These are phyloP conservation scores for Drosophila leontia DNA, from an alignment of 1,140 invertebrate genomes.

Conservation along the genomic window DNA sequence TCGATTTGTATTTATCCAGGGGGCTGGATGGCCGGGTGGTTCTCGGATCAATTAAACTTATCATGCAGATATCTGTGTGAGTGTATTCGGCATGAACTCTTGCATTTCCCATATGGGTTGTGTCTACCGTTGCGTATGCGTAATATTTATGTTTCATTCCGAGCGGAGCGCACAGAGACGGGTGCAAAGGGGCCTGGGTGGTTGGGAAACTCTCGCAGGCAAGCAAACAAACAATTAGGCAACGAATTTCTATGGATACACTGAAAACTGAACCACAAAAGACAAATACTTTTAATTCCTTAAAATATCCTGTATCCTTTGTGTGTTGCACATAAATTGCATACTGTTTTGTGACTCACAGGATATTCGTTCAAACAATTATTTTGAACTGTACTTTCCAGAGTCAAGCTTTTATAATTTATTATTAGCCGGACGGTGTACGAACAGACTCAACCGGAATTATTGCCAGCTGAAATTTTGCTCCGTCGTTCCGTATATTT, in stretches of 20 bases:
- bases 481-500: constrained; percentile 39
- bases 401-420: background rate
- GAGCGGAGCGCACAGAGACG: constrained; percentile 24
- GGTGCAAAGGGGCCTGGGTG: background rate
- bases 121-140: constrained; percentile 58
- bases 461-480: constrained; percentile 50
- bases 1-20: constrained; percentile 72
- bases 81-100: constrained; percentile 48
- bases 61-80: constrained; percentile 44
- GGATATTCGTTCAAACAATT: background rate
- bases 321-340: background rate
- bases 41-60: constrained; percentile 76
- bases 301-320: background rate
- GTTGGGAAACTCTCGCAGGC: constrained; percentile 26
- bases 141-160: constrained; percentile 81
- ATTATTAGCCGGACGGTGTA: constrained; percentile 3
- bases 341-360: too few species aligned
- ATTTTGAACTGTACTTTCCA: background rate
- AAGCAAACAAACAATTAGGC: constrained; percentile 73
- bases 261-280: background rate
- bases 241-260: constrained; percentile 36
- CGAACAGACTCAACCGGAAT: constrained; percentile 44
- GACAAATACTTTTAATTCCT: background rate
- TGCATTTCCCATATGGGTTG: constrained; percentile 70
- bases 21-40: background rate